Conservation (phyloP, 2,888 invertebrate species). For the Sthenelais limicola region DNA sequence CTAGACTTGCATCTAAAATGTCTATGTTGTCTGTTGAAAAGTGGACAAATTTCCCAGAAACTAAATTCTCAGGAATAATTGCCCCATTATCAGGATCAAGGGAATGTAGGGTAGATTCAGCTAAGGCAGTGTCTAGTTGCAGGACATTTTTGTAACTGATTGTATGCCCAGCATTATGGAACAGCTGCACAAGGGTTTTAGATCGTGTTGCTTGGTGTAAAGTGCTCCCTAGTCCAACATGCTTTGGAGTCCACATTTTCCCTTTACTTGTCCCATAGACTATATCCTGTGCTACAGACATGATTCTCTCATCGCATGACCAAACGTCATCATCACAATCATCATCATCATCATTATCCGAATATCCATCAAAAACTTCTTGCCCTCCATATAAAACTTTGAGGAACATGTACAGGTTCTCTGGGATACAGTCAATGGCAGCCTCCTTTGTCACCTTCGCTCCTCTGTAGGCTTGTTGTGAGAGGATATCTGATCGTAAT, state of each 20-base stretch:
- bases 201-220: conserved; percentile 19
- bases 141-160: background rate
- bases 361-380: background rate
- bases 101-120: background rate
- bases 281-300: conserved; percentile 11
- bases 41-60: conserved; percentile 16
- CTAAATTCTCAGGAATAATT: background rate
- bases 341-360: background rate
- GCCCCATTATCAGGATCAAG: conserved; percentile 2
- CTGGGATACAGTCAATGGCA: background rate
- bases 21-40: conserved; percentile 25
- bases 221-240: conserved; percentile 8
- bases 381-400: conserved; percentile 8
- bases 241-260: conserved; percentile 30
- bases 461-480: background rate
- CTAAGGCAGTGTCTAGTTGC: background rate
- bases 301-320: background rate
- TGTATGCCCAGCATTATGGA: conserved; percentile 12
- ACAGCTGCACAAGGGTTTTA: background rate
- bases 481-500: background rate
- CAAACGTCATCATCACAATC: background rate
- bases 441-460: background rate
- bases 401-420: conserved; percentile 6
- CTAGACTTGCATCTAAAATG: conserved; percentile 10
- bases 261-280: background rate